Conservation (phyloP, 2,888 invertebrate species). For the Leptopilina syphax region DNA sequence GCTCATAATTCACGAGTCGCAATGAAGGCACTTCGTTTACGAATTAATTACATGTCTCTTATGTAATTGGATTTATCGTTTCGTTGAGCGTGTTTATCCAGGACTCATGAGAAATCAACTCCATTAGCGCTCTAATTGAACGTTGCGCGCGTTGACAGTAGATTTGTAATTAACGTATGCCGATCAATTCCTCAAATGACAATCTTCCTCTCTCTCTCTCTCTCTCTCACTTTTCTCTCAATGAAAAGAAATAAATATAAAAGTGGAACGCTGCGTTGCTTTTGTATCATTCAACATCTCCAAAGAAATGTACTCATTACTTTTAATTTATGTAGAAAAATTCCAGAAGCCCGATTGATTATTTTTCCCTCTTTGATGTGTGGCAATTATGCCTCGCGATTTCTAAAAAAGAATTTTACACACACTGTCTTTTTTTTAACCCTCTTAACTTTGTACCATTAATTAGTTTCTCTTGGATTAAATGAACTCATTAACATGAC, state of each 20-base stretch:
- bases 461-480: background rate
- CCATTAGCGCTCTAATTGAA: slow-evolving; percentile 71
- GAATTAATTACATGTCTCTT: slow-evolving; percentile 67
- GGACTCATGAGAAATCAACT: slow-evolving; percentile 62
- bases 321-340: slow-evolving; percentile 31
- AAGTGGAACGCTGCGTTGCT: background rate
- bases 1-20: slow-evolving; percentile 50
- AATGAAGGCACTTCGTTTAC: slow-evolving; percentile 55
- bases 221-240: background rate
- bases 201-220: background rate
- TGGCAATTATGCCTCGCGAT: background rate
- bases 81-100: slow-evolving; percentile 45
- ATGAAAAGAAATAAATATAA: slow-evolving; percentile 44
- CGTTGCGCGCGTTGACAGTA: slow-evolving; percentile 68
- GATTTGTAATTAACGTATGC: slow-evolving; percentile 66
- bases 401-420: background rate
- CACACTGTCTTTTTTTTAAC: background rate
- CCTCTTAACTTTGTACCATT: background rate
- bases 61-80: slow-evolving; percentile 66
- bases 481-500: background rate
- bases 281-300: slow-evolving; percentile 23
- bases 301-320: slow-evolving; percentile 2
- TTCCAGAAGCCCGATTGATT: slow-evolving; percentile 3
- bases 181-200: slow-evolving; percentile 56
- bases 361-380: slow-evolving; percentile 6